Evolutionary conservation across 2,113 vertebrate genomes (phyloP), one percentile per base, ranked within the genome.

Genomic region (Gymnogyps californianus): DNA sequence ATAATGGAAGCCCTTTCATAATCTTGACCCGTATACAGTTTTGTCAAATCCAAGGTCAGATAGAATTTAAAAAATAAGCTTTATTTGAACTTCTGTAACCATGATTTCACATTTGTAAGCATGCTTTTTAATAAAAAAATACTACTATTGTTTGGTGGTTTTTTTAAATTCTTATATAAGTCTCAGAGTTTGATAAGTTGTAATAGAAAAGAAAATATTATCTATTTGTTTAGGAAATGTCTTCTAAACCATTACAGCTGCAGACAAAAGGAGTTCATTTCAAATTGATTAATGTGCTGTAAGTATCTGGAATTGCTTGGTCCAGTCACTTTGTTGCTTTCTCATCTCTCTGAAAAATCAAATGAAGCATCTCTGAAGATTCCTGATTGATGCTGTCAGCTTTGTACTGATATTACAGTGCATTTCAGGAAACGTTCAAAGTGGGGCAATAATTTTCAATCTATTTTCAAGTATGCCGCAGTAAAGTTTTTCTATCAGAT

Each of bases 1-100:
- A 70, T 98, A 98, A 98, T 98, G 96, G 97, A 98, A 98, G 64
- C 93, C 59, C 89, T 96, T 98, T 98, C 94, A 96, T 97, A 98
- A 98, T 95, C 80, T 88, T 97, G 93, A 97, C 93, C 97, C 51
- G 11, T 94, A 91, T 93, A 96, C 92, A 95, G 86, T 97, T 98
- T 98, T 98, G 95, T 98, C 97, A 97, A 97, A 97, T 97, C 96
- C 98, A 98, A 98, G 98, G 98, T 98, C 97, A 98, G 95, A 94
- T 70, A 96, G 96, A 97, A 98, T 97, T 97, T 95, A 72, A 97
- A 96, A 97, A 97, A 94, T 96, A 90, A 90, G 75, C 74, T 96
- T 95, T 97, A 89, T 83, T 87, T 95, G 80, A 89, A 74, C 69
- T 96, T 85, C 61, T 88, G 65, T 83, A 89, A 54, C 95, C 91